Conservation (phyloP, 2,888 invertebrate genomes). For the Lysandra coridon region DNA sequence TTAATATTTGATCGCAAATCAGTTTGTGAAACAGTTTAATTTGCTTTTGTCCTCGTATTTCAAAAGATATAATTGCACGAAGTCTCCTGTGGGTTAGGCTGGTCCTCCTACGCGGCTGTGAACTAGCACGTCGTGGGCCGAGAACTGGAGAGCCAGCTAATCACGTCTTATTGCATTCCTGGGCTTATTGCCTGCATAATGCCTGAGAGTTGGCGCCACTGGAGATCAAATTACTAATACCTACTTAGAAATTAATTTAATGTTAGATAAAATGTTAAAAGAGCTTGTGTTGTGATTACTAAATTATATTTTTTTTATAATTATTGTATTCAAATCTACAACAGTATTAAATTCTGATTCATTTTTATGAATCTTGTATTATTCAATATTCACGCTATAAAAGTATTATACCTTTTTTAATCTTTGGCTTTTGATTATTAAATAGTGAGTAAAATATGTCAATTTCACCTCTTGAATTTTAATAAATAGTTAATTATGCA, state of each 20-base stretch:
- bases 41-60: constrained; percentile 24
- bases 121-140: constrained; percentile 36
- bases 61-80: constrained; percentile 32
- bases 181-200: constrained; percentile 44
- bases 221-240: background rate
- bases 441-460: background rate
- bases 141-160: constrained; percentile 35
- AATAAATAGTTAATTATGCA: background rate
- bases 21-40: constrained; percentile 17
- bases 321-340: background rate
- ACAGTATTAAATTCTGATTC: background rate
- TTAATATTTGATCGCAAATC: constrained; percentile 22
- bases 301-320: background rate
- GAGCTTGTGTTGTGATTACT: background rate
- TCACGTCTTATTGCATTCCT: constrained; percentile 40
- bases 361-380: background rate
- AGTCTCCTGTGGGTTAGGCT: constrained; percentile 55
- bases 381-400: too few relatives aligned
- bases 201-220: constrained; percentile 36
- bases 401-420: background rate
- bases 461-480: background rate
- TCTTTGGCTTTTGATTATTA: background rate
- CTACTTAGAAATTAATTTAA: constrained; percentile 1
- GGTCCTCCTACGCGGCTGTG: constrained; percentile 55
- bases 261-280: background rate